Base-by-base conservation (phyloP, 2,113 vertebrate species). In the Anarhynchus alexandrinus region DNA sequence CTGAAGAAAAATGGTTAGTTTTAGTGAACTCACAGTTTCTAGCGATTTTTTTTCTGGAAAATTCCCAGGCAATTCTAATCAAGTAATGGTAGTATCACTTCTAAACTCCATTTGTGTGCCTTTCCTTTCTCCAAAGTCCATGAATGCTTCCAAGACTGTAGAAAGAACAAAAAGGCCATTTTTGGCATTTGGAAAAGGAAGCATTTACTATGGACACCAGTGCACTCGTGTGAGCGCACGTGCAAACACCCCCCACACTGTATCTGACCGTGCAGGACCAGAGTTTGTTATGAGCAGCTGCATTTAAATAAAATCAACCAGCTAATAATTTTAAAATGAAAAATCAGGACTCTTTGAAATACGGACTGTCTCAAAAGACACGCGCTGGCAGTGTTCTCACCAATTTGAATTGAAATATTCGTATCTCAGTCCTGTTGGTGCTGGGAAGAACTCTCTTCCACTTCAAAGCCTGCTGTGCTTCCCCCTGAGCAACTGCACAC, bases 211-310 rank as follows among this genome's bases (percentile, higher is more conserved):
- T 0, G 55, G 29, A 70, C 90, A 66, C 1, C 29, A 67, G 11
- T 2, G 29, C 18, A 17, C 25, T 34, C 29, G 4, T 16, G n/a
- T 32, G 29, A 20, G 10, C 1, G 3, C 18, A 21, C 1, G 8
- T 1, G 1, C 47, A 79, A 6, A 12, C 16, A 21, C 4, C 4
- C 8, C 15, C 16, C 1, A 5, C n/a, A 0, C 22, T 10, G 17
- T 21, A n/a, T 9, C 36, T 62, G n/a, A 17, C 8, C 1, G 1
- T 30, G 16, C 10, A 61, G 34, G 6, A 7, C 27, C 27, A 27
- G 23, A 27, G 21, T 5, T 32, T 38, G 30, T 19, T 36, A 32
- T 1, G 3, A 69, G 42, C 34, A 32, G 20, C 12, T 3, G 7
- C 12, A 27, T 1, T 74, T 36, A 40, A 64, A 38, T 15, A 71